Base-by-base conservation (phyloP, 2,888 invertebrate species). In the Pseudanteris insignis region DNA sequence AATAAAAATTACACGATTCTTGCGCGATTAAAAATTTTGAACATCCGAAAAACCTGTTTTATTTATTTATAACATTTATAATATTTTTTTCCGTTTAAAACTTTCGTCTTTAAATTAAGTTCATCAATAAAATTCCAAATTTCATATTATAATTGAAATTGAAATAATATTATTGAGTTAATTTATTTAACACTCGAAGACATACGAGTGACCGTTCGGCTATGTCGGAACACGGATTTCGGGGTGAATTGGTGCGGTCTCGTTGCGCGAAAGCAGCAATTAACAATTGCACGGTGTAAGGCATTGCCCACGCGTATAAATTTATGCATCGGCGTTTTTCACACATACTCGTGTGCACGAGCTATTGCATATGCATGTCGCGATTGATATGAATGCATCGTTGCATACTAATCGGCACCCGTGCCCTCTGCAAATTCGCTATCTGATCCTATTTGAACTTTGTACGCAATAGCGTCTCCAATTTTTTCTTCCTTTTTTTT, bases 361-460 rank as follows among this genome's bases (percentile, higher is more conserved):
- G 43, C 60, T 67, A 66, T 74, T 74, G 73, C 72, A 77, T 77
- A 78, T 77, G 74, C 76, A 76, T 77, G 74, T 67, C 61, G 50
- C 73, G 71, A 77, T 78, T 75, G 79, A 77, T 79, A 77, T 74
- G 73, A 77, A 78, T 75, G 78, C 78, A 78, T 72, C 72, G 77
- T 67, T 75, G 77, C 75, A 75, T 77, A 70, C 70, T 71, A 74
- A 77, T 73, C 72, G 73, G 67, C 65, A 66, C 68, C 62, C n/a
- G n/a, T n/a, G n/a, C n/a, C 60, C 63, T 60, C 62, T 65, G 58
- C 38, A 18, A 3, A 6, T 6, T 28, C 44, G 67, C 66, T 77
- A 75, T 78, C 74, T 70, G 76, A 78, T 78, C 70, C 67, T 67
- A 66, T 73, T 71, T 70, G 70, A 65, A 69, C 70, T 74, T 70